Base-by-base conservation (phyloP, 2,888 invertebrate genomes). In the Sceliomorpha sp. region DNA sequence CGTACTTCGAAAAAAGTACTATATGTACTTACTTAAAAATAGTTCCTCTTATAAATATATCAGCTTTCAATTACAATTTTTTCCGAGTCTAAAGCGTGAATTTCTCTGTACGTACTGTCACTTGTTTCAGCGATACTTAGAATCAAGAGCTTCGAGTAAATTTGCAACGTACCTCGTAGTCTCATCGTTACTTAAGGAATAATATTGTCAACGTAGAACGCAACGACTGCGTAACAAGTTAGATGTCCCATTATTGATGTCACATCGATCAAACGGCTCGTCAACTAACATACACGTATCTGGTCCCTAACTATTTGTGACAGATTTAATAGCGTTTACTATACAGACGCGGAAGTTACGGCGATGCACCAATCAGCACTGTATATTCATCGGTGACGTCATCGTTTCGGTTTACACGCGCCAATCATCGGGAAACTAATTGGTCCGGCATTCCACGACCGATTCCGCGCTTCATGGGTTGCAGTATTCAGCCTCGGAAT, bases 401-500 rank as follows among this genome's bases (percentile, higher is more conserved):
- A 83, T 82, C 82, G 82, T 78, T 80, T 80, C 77, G 80, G 80
- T 81, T 80, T 81, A 85, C 85, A 83, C 83, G 84, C 84, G 83
- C 82, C 86, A 86, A 87, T 85, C 85, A 84, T 86, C 85, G 80
- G 74, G 76, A 77, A 76, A 80, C 87, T 87, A 87, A 87, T 87
- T 87, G 84, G 81, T 82, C 29, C 79, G 79, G 79, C 79, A 80
- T 79, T 81, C 83, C 80, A 77, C 79, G 82, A 78, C 81, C 75
- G 79, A 79, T 77, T 81, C 75, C 72, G 73, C 76, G 74, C 77
- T 74, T 74, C 75, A 76, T 78, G 78, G 76, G 76, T 70, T 76
- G 70, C 63, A 55, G 53, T 60, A 67, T 56, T 48, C 20, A 62
- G 53, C 48, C 69, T 55, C 51, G 45, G 68, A 79, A 81, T 80